Base-by-base conservation (phyloP, 2,888 invertebrate genomes). In the Amphipyra berbera region DNA sequence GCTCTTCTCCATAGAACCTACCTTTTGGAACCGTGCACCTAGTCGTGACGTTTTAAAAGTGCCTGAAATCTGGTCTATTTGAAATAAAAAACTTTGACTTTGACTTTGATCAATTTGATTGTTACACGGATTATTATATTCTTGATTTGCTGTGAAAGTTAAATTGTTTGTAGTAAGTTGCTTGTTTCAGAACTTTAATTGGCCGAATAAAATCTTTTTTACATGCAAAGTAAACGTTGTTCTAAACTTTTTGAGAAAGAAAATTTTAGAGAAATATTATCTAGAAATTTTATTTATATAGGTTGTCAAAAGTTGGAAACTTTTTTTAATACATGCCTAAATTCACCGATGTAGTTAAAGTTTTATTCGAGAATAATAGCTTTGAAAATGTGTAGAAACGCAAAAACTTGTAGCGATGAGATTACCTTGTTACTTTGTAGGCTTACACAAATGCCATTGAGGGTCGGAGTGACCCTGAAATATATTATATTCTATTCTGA, bases 161-260 rank as follows among this genome's bases (percentile, higher is more conserved):
- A 15, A 41, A n/a, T 37, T 7, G 10, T n/a, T 38, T 14, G 7
- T 12, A 68, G 52, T 6, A 30, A 30, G 2, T 30, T 30, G 46
- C 21, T 68, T 61, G 55, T 55, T 49, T 56, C 7, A 5, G 15
- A 58, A 63, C 15, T 53, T 27, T 40, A 46, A 56, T 73, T 27
- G 30, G n/a, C 7, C 8, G 9, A 38, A 59, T 70, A 12, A 61
- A 56, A 40, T 47, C n/a, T 64, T 53, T 61, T 58, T 58, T 57
- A 47, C 50, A 12, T 4, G 21, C 44, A 14, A 12, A 14, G 37
- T 9, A 30, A 52, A 53, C 55, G 30, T 52, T 50, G 37, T 27
- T 44, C 9, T 7, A 7, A 45, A 42, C 35, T 46, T 57, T 2
- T 12, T 15, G 9, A 21, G 37, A 12, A 1, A 38, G 40, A 37